These are phyloP conservation scores for Parotocinclus haroldoi DNA, from an alignment of 2,797 vertebrate genomes.

Conservation along the genomic window DNA sequence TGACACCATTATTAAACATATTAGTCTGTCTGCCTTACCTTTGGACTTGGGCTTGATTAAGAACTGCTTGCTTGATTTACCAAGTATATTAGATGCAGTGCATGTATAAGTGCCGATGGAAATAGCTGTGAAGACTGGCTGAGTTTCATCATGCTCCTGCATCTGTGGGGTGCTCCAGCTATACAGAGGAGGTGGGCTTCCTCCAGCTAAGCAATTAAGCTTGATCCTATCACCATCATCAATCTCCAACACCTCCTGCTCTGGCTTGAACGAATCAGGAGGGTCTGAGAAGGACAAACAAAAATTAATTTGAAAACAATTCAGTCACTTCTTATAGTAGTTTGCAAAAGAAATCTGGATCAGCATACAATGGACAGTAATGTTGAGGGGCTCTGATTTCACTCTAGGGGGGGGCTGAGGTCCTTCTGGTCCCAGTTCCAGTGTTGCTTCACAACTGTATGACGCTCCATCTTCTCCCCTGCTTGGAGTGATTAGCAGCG, in stretches of 20 bases:
- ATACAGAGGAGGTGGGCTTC: slow-evolving; percentile 45
- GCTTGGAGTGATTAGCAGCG: slow-evolving; percentile 67
- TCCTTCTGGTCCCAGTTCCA: slow-evolving; percentile 39
- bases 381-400: slow-evolving; percentile 32
- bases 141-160: slow-evolving; percentile 23
- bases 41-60: slow-evolving; percentile 43
- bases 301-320: neutral
- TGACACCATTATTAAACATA: neutral
- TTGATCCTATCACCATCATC: slow-evolving; percentile 16
- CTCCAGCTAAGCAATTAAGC: slow-evolving; percentile 39
- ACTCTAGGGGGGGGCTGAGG: slow-evolving; percentile 38
- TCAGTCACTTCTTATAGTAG: neutral
- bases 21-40: slow-evolving; percentile 19
- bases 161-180: slow-evolving; percentile 35
- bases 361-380: slow-evolving; percentile 38
- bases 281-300: slow-evolving; percentile 27
- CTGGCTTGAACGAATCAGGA: slow-evolving; percentile 29
- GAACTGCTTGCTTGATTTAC: slow-evolving; percentile 50
- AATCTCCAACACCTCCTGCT: slow-evolving; percentile 36
- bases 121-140: slow-evolving; percentile 24
- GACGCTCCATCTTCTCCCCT: slow-evolving; percentile 46
- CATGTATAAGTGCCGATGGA: slow-evolving; percentile 39
- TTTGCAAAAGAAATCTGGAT: neutral
- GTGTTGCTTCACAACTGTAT: slow-evolving; percentile 35
- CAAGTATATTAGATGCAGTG: slow-evolving; percentile 43